phyloP scores from a whole-genome alignment of 2,888 invertebrate genomes.

The Drosophila anomelani region DNA sequence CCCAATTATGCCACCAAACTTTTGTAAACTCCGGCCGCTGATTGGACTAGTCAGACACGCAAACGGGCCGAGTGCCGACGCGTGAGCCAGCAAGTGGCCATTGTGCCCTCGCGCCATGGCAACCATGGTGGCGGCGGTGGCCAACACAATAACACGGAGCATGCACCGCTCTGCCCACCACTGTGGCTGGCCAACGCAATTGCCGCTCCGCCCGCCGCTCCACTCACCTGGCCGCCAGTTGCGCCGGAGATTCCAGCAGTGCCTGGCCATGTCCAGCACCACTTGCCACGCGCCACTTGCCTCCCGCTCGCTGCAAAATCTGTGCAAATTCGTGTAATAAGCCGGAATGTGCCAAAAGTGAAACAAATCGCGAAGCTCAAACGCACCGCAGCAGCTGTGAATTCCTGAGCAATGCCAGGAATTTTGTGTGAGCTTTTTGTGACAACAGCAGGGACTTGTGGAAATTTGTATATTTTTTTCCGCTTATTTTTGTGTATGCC shows the following conservation, averaged over 20 bases:
- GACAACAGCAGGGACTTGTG: conserved; percentile 16
- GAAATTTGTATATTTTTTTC: conserved; percentile 8
- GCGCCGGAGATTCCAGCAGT: conserved; percentile 68
- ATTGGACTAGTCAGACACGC: conserved; percentile 50
- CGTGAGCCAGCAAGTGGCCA: conserved; percentile 51
- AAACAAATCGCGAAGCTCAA: conserved; percentile 40
- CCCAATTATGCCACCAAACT: conserved; percentile 73
- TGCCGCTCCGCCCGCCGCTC: background rate
- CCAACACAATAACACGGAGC: conserved; percentile 79
- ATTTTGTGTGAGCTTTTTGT: conserved; percentile 41
- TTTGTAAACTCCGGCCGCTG: conserved; percentile 59
- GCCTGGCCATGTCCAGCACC: conserved; percentile 41
- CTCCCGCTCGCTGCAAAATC: conserved; percentile 22
- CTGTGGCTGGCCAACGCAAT: conserved; percentile 9
- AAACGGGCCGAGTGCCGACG: conserved; percentile 42
- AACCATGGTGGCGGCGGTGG: conserved; percentile 57
- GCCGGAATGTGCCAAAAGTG: conserved; percentile 14
- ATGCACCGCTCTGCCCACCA: conserved; percentile 64
- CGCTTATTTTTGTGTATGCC: conserved; percentile 15
- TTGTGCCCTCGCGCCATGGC: conserved; percentile 56
- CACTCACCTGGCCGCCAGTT: conserved; percentile 56
- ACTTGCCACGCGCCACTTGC: conserved; percentile 8
- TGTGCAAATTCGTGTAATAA: conserved; percentile 31
- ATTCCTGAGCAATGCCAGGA: conserved; percentile 41
- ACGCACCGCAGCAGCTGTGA: conserved; percentile 41